These are phyloP conservation scores for Achatina immaculata DNA, from an alignment of 1,140 invertebrate genomes.

Conservation along the genomic window DNA sequence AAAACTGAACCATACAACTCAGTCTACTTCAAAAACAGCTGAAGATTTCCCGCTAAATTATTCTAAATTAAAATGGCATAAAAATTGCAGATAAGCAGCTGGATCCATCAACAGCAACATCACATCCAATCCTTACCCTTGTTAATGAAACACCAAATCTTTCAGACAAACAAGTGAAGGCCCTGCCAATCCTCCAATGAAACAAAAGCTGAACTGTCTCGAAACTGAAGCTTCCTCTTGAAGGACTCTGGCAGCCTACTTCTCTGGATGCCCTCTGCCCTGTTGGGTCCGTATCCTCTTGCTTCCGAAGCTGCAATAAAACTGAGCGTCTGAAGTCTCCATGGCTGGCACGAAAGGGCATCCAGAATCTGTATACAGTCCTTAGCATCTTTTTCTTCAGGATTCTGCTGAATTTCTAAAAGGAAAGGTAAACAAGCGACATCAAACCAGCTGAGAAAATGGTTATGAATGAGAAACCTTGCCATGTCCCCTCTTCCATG, in stretches of 20 bases:
- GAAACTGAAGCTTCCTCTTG: constrained; percentile 5
- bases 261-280: background rate
- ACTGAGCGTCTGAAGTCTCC: constrained; percentile 10
- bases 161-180: background rate
- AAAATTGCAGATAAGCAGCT: no score
- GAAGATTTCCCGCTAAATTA: no score
- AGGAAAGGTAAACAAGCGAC: background rate
- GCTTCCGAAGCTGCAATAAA: background rate
- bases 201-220: background rate
- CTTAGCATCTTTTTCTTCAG: background rate
- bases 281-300: constrained; percentile 1
- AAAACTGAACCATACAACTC: no score
- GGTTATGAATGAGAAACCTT: constrained; percentile 1
- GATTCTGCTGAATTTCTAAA: background rate
- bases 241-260: background rate
- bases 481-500: background rate
- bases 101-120: no score
- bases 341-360: background rate
- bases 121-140: no score
- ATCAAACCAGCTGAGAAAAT: constrained; percentile 11
- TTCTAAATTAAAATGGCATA: no score
- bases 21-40: no score
- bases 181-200: background rate
- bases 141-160: no score
- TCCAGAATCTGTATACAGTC: constrained; percentile 11